These are phyloP conservation scores for Sphinx pinastri DNA, from an alignment of 2,888 invertebrate species.

Conservation along the genomic window DNA sequence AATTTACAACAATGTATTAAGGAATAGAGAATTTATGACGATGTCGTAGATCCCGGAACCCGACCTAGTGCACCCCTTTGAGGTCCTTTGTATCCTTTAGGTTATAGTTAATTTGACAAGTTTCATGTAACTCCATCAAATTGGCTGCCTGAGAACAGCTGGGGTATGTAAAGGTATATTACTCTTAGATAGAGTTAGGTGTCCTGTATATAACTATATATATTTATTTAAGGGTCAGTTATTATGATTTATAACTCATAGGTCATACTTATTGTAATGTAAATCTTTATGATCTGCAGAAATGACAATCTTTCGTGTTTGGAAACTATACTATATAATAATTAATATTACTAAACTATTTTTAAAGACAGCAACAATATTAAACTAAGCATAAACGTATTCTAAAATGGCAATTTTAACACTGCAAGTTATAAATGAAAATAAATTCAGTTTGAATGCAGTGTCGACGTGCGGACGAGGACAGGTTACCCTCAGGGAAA, in stretches of 20 bases:
- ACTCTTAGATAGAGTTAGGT: neutral
- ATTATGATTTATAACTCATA: too few species aligned
- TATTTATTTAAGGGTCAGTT: too few species aligned
- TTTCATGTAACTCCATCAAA: neutral
- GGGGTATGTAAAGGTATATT: neutral
- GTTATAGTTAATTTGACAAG: constrained; percentile 15
- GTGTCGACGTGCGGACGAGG: neutral
- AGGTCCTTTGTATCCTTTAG: constrained; percentile 2
- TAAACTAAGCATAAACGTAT: neutral
- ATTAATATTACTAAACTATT: too few species aligned
- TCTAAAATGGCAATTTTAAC: constrained; percentile 4
- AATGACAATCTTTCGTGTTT: too few species aligned
- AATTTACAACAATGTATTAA: neutral
- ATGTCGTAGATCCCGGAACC: neutral
- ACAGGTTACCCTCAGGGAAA: constrained; percentile 16
- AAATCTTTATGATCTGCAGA: too few species aligned
- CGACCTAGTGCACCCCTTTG: neutral
- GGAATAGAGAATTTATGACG: constrained; percentile 1
- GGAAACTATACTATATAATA: too few species aligned
- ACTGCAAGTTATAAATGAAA: neutral
- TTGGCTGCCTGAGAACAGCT: neutral
- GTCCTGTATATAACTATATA: too few species aligned
- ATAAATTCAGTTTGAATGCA: constrained; percentile 14
- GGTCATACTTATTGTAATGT: too few species aligned
- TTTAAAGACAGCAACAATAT: too few species aligned